Evolutionary conservation across 2,888 invertebrate species (phyloP).

Genomic region (Nemoura dubitans): DNA sequence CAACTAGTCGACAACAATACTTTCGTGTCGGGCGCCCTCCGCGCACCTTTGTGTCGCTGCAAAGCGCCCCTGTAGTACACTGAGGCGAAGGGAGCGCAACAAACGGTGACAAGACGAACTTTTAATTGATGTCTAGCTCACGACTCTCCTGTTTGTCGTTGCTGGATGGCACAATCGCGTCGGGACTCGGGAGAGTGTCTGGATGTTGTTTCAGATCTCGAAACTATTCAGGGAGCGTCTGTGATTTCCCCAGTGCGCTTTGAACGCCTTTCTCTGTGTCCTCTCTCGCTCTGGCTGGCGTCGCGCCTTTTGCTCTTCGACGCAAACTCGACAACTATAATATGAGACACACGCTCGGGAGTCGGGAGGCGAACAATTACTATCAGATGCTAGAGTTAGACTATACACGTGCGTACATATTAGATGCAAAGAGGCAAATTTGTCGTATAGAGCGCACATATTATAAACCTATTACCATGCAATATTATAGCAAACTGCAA

Average conservation of each 20-base stretch:
- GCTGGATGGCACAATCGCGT: background rate
- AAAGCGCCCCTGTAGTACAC: background rate
- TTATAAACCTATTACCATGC: no score
- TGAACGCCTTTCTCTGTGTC: background rate
- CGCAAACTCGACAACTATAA: no score
- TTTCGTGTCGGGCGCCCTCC: no score
- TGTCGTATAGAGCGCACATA: no score
- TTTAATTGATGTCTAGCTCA: conserved; percentile 43
- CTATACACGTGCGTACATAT: no score
- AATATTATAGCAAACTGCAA: no score
- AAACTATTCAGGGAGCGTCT: background rate
- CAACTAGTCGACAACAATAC: conserved; percentile 32
- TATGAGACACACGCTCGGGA: no score
- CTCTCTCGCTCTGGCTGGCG: background rate
- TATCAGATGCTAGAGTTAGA: no score
- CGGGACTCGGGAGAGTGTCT: no score
- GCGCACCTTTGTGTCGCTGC: conserved; percentile 17
- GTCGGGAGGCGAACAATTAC: no score
- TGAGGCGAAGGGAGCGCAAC: conserved; percentile 40
- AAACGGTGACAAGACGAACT: conserved; percentile 23
- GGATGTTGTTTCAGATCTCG: conserved; percentile 24
- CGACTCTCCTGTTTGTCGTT: background rate
- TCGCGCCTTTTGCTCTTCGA: no score
- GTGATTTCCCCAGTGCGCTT: conserved; percentile 13
- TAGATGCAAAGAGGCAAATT: no score